Evolutionary conservation across 2,113 vertebrate species (phyloP).

Genomic region (Sylvietta virens): DNA sequence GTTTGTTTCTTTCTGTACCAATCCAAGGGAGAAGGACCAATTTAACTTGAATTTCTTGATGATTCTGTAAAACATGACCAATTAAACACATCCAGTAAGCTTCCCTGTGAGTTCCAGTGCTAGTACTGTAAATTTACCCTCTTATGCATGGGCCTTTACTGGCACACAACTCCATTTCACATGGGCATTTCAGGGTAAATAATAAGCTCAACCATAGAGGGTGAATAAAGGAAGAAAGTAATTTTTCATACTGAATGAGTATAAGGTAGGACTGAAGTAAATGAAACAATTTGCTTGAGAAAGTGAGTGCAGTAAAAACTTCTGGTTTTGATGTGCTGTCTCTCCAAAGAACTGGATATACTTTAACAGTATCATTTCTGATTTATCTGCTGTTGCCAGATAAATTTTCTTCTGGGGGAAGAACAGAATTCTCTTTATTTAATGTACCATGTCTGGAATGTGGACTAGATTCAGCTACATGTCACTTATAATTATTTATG

Average conservation of each 20-base stretch:
- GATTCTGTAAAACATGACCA: background rate
- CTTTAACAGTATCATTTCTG: constrained; percentile 42
- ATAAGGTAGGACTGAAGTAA: background rate
- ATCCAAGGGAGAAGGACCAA: background rate
- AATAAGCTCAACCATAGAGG: background rate
- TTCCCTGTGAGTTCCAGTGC: background rate
- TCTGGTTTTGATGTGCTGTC: constrained; percentile 42
- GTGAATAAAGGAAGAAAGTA: background rate
- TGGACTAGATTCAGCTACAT: constrained; percentile 60
- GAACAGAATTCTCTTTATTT: constrained; percentile 64
- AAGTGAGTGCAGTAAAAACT: constrained; percentile 12
- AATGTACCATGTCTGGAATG: constrained; percentile 68
- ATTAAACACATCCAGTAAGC: background rate
- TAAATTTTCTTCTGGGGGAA: constrained; percentile 48
- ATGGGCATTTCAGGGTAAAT: background rate
- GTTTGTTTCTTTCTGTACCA: background rate
- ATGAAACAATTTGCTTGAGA: constrained; percentile 26
- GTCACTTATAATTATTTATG: constrained; percentile 68
- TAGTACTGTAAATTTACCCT: background rate
- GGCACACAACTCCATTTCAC: background rate
- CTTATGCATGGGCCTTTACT: background rate
- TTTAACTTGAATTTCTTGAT: background rate
- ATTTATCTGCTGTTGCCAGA: constrained; percentile 64
- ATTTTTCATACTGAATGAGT: background rate
- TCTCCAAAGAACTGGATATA: constrained; percentile 20